phyloP scores from a whole-genome alignment of 1,140 invertebrate species.

The Drosophila oshimai region DNA sequence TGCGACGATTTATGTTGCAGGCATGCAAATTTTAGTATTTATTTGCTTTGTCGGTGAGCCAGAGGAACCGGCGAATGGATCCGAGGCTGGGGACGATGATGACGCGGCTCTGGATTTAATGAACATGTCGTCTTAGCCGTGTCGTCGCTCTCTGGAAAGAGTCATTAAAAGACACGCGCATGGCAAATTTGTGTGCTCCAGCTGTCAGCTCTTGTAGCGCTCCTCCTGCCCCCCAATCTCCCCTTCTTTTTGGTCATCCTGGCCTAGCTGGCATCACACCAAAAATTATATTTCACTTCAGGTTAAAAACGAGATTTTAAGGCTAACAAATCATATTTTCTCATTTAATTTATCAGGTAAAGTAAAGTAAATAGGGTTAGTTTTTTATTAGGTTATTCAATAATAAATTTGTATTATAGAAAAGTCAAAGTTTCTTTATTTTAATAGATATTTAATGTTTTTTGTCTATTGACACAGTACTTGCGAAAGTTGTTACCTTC shows the following conservation, averaged over 20 bases:
- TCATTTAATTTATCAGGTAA: too few species aligned
- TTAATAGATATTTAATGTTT: too few species aligned
- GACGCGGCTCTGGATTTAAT: slow-evolving; percentile 52
- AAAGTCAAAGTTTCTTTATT: too few species aligned
- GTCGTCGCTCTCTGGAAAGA: slow-evolving; percentile 49
- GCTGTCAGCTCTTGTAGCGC: slow-evolving; percentile 20
- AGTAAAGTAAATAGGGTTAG: too few species aligned
- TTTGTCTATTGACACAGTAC: too few species aligned
- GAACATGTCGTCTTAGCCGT: slow-evolving; percentile 60
- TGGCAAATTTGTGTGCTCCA: slow-evolving; percentile 43
- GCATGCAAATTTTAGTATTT: slow-evolving; percentile 77
- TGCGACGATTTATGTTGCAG: slow-evolving; percentile 74
- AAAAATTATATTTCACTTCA: background rate
- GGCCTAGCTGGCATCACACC: background rate
- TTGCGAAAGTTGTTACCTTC: too few species aligned
- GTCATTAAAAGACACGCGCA: slow-evolving; percentile 60
- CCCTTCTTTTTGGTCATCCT: background rate
- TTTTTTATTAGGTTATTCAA: too few species aligned
- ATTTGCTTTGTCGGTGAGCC: slow-evolving; percentile 54
- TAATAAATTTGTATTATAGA: too few species aligned
- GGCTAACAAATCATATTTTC: too few species aligned
- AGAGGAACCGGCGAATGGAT: background rate
- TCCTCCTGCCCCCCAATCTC: background rate
- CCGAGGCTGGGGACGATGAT: slow-evolving; percentile 9
- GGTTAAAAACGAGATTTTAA: background rate